Evolutionary conservation across 23 tunicate genomes (phyloP).

Genomic region (Diplosoma virens): DNA sequence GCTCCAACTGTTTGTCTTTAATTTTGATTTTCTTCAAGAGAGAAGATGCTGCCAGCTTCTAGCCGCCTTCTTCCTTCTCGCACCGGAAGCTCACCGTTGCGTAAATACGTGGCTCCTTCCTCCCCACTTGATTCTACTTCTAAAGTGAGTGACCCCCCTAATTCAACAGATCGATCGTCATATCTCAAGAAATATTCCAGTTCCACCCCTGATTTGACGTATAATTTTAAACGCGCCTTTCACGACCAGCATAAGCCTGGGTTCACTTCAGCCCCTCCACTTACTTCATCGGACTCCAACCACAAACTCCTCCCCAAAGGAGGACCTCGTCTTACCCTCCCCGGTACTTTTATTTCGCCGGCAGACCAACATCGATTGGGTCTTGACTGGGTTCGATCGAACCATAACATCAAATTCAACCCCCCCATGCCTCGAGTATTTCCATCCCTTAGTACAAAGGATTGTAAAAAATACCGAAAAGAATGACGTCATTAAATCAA

Average conservation of each 20-base stretch:
- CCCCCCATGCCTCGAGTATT: constrained; percentile 85
- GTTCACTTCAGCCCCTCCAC: background rate
- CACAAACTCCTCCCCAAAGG: background rate
- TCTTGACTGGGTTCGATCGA: constrained; percentile 39
- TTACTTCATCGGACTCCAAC: background rate
- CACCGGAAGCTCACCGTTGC: constrained; percentile 55
- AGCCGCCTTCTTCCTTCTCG: constrained; percentile 38
- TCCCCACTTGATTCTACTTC: constrained; percentile 32
- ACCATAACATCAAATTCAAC: constrained; percentile 53
- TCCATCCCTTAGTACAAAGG: too few relatives aligned
- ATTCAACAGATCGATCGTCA: background rate
- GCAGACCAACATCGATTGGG: constrained; percentile 76
- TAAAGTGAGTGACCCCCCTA: constrained; percentile 31
- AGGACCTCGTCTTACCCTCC: constrained; percentile 46
- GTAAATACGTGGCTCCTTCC: constrained; percentile 42
- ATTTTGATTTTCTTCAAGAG: constrained; percentile 32
- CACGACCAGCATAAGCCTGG: background rate
- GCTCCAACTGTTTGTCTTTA: too few relatives aligned
- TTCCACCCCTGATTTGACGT: background rate
- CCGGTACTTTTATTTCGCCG: constrained; percentile 71
- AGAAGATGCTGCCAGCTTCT: constrained; percentile 29
- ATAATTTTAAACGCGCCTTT: background rate
- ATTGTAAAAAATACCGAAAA: too few relatives aligned
- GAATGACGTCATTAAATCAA: too few relatives aligned
- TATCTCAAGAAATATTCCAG: background rate